Conservation (phyloP, 53 echinoderm and acorn worm genomes). For the Apostichopus leukothele region DNA sequence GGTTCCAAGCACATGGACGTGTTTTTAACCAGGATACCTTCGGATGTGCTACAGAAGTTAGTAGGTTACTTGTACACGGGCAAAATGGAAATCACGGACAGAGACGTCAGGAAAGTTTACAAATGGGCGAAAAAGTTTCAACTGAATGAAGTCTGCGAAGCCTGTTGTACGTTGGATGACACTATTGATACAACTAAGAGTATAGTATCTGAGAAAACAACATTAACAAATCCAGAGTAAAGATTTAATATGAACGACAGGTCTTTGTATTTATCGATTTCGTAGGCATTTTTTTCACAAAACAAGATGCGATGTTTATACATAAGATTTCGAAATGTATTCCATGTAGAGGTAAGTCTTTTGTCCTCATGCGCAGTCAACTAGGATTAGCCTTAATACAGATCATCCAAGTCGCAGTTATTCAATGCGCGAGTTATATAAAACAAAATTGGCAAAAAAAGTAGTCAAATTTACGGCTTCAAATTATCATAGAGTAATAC, state of each 20-base stretch:
- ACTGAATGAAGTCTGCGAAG: slow-evolving; percentile 72
- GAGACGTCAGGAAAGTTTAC: slow-evolving; percentile 74
- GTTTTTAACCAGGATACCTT: slow-evolving; percentile 68
- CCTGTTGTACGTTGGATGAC: slow-evolving; percentile 65
- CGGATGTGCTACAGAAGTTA: slow-evolving; percentile 85
- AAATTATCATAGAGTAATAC: too few relatives aligned
- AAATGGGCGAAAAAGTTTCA: slow-evolving; percentile 75
- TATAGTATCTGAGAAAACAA: slow-evolving; percentile 50
- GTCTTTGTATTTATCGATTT: not conserved
- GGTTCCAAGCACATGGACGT: slow-evolving; percentile 84
- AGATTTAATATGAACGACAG: not conserved
- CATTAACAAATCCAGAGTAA: slow-evolving; percentile 50
- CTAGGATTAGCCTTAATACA: too few relatives aligned
- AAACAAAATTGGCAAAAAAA: too few relatives aligned
- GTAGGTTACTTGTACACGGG: slow-evolving; percentile 83
- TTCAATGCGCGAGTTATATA: too few relatives aligned
- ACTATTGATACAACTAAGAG: slow-evolving; percentile 60
- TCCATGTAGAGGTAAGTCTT: too few relatives aligned
- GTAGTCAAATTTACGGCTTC: too few relatives aligned
- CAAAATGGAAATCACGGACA: slow-evolving; percentile 73
- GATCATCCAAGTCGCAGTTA: too few relatives aligned
- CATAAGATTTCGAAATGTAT: too few relatives aligned
- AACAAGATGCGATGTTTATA: too few relatives aligned
- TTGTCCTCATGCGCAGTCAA: too few relatives aligned
- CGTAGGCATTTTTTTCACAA: not conserved